Evolutionary conservation across 1,140 invertebrate species (phyloP).

Genomic region (Ditylenchus dipsaci): DNA sequence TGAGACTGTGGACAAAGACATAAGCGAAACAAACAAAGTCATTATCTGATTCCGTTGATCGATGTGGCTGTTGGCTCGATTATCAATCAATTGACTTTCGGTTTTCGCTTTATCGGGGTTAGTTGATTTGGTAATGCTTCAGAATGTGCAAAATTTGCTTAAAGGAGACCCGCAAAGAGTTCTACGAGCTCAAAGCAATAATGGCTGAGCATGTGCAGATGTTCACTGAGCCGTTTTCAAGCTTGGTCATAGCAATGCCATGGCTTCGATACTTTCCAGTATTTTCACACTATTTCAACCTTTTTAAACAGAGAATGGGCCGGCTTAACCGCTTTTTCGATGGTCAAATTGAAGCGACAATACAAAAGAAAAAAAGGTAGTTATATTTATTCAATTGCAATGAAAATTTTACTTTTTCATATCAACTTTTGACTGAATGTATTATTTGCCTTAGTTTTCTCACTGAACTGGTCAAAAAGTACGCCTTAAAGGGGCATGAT

Average conservation of each 20-base stretch:
- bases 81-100: slow-evolving; percentile 37
- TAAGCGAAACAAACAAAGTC: background rate
- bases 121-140: background rate
- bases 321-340: background rate
- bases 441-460: too few relatives aligned
- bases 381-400: background rate
- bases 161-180: background rate
- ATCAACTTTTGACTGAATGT: too few relatives aligned
- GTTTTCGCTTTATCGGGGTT: slow-evolving; percentile 28
- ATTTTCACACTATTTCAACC: slow-evolving; percentile 5
- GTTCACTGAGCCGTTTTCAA: background rate
- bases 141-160: background rate
- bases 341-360: slow-evolving; percentile 1
- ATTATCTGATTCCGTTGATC: background rate
- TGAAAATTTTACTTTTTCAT: too few relatives aligned
- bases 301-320: slow-evolving; percentile 2
- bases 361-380: background rate
- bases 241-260: slow-evolving; percentile 11
- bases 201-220: background rate
- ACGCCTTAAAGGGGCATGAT: background rate
- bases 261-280: slow-evolving; percentile 17
- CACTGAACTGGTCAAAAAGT: background rate
- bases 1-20: too few relatives aligned
- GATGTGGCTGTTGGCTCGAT: slow-evolving; percentile 40
- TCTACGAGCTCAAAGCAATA: background rate